These are phyloP conservation scores for Aradophagus sp. DNA, from an alignment of 1,140 invertebrate species.

Conservation along the genomic window DNA sequence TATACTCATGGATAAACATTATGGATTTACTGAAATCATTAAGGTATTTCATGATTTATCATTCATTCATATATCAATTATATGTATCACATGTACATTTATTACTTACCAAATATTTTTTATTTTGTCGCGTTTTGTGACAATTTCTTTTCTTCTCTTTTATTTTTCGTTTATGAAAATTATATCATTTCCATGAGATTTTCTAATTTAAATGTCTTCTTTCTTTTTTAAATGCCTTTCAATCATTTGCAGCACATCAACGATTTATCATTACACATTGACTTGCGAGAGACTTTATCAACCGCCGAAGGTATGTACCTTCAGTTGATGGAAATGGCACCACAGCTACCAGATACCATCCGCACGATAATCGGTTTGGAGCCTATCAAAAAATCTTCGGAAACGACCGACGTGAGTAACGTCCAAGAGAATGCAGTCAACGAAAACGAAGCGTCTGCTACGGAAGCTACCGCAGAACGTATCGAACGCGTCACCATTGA, in stretches of 20 bases:
- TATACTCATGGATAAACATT: conserved; percentile 90
- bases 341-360: conserved; percentile 80
- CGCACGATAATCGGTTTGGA: conserved; percentile 81
- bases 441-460: neutral
- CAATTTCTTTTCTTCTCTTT: too few species aligned
- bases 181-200: too few species aligned
- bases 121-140: too few species aligned
- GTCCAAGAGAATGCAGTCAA: conserved; percentile 28
- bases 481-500: conserved; percentile 64
- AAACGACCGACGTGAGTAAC: conserved; percentile 52
- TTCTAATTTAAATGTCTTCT: too few species aligned
- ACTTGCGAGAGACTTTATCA: conserved; percentile 85
- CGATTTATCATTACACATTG: conserved; percentile 89
- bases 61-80: too few species aligned
- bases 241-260: conserved; percentile 93
- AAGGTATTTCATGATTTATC: conserved; percentile 85
- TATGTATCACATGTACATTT: too few species aligned
- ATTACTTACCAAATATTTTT: too few species aligned
- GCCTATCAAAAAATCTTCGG: conserved; percentile 59
- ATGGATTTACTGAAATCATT: conserved; percentile 86
- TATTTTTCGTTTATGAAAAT: too few species aligned
- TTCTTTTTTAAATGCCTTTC: too few species aligned
- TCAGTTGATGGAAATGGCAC: conserved; percentile 82
- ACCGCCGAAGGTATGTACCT: conserved; percentile 92
- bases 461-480: too few species aligned